Conservation (phyloP, 1,140 invertebrate genomes). For the Protaetia brevitarsis region DNA sequence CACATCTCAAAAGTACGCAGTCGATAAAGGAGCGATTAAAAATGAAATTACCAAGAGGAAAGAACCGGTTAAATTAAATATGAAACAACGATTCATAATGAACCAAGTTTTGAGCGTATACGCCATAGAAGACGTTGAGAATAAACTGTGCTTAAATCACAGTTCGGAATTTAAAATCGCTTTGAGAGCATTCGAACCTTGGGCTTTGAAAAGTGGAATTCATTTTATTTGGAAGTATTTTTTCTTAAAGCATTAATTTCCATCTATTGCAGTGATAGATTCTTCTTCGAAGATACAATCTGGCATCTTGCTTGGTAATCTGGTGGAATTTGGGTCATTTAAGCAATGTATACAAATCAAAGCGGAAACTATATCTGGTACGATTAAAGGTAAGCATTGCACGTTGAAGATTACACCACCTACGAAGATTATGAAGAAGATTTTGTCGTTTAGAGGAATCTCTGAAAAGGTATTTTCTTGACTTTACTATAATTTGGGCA, state of each 20-base stretch:
- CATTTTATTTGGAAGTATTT: not conserved
- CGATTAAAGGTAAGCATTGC: constrained; percentile 35
- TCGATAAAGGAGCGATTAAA: not conserved
- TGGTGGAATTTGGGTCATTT: constrained; percentile 35
- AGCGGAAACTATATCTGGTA: constrained; percentile 28
- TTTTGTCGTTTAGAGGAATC: constrained; percentile 31
- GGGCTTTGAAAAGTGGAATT: constrained; percentile 40
- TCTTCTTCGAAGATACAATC: constrained; percentile 40
- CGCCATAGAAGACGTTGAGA: constrained; percentile 31
- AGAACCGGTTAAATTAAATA: constrained; percentile 36
- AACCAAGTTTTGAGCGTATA: constrained; percentile 38
- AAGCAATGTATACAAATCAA: constrained; percentile 36
- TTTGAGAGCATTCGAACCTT: constrained; percentile 38
- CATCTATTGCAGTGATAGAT: constrained; percentile 41
- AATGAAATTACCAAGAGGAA: not conserved
- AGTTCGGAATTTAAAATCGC: constrained; percentile 33
- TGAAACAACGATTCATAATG: constrained; percentile 37
- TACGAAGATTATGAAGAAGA: constrained; percentile 30
- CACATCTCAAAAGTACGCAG: no score
- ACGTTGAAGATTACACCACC: constrained; percentile 32
- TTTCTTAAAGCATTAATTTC: constrained; percentile 8
- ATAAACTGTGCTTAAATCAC: constrained; percentile 35
- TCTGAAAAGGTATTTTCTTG: constrained; percentile 32
- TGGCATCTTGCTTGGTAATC: constrained; percentile 33
- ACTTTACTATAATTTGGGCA: not conserved